Evolutionary conservation across 2,797 vertebrate genomes (phyloP), one percentile per base, ranked within the genome.

Genomic region (Lagodon rhomboides): DNA sequence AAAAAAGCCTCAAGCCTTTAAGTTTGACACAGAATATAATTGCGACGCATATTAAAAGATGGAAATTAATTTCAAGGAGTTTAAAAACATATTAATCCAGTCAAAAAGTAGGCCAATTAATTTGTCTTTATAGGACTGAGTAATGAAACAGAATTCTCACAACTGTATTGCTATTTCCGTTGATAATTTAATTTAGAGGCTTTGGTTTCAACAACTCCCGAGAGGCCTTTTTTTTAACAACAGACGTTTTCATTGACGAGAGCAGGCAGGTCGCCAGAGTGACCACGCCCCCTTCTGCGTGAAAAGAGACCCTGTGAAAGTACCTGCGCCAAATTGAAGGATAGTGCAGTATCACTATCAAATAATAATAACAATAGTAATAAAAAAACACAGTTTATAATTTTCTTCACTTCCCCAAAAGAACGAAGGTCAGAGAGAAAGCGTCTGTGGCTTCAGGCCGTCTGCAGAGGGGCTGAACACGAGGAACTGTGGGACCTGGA

Each of bases 101-200:
- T 51, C 13, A 55, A 27, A 53, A 64, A 58, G 12, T 53, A n/a
- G 38, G 38, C 38, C 38, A 11, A 53, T 58, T 22, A 30, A 74
- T 74, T 41, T 18, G 53, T 66, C 16, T 49, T 50, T 70, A 38
- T 55, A 64, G 56, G 13, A 71, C 56, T 4, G 60, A 70, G 76
- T 47, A 55, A 63, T 68, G 12, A 53, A 82, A 38, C 17, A 15
- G 2, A 75, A 59, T 65, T 64, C 44, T 69, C 38, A 67, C n/a
- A 68, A 53, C 38, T 62, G 53, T 59, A 70, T 61, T 11, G 50
- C 25, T 47, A 30, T 55, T 60, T 77, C 56, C 50, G 23, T 34
- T 44, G 60, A 53, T 44, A 0, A 5, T 7, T 23, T 61, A 1
- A 17, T 60, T 66, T 22, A 55, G 30, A 15, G 0, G 6, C 5